Conservation (phyloP, 1,140 invertebrate genomes). For the Bombus consobrinus region DNA sequence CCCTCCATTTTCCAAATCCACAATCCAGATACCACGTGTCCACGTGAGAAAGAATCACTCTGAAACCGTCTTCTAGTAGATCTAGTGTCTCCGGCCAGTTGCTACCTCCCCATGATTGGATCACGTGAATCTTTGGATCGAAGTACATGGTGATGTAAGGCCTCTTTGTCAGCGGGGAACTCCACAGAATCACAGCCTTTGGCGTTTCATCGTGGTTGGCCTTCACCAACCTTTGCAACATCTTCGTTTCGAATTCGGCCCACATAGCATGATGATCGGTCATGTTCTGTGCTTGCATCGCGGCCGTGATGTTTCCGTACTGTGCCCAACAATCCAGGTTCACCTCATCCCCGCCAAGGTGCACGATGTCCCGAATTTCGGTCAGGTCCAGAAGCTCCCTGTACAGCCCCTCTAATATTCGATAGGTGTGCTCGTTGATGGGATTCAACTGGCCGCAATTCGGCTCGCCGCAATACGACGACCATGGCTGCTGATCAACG, state of each 20-base stretch:
- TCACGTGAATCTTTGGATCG: constrained; percentile 82
- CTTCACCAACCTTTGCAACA: constrained; percentile 84
- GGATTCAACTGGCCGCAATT: constrained; percentile 94
- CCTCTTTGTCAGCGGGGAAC: constrained; percentile 89
- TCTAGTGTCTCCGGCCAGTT: constrained; percentile 90
- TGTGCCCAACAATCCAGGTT: constrained; percentile 89
- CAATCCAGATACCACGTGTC: constrained; percentile 94
- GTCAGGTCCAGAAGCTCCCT: constrained; percentile 79
- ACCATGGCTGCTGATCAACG: constrained; percentile 89
- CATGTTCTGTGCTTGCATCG: constrained; percentile 86
- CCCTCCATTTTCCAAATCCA: constrained; percentile 91
- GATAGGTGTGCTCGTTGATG: constrained; percentile 89
- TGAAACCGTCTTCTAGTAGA: constrained; percentile 88
- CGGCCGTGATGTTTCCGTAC: constrained; percentile 79
- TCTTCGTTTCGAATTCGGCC: constrained; percentile 89
- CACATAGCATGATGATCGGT: constrained; percentile 90
- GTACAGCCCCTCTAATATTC: constrained; percentile 87
- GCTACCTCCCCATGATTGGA: constrained; percentile 91
- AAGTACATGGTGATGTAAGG: constrained; percentile 87
- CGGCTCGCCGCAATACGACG: constrained; percentile 90
- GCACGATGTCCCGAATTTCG: constrained; percentile 86
- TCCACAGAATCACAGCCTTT: constrained; percentile 89
- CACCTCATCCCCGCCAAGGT: constrained; percentile 94
- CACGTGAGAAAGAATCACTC: constrained; percentile 91
- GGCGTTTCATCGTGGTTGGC: constrained; percentile 87